Evolutionary conservation across 1,140 invertebrate genomes (phyloP), one percentile per base, ranked within the genome.

Genomic region (Nylanderia fulva): DNA sequence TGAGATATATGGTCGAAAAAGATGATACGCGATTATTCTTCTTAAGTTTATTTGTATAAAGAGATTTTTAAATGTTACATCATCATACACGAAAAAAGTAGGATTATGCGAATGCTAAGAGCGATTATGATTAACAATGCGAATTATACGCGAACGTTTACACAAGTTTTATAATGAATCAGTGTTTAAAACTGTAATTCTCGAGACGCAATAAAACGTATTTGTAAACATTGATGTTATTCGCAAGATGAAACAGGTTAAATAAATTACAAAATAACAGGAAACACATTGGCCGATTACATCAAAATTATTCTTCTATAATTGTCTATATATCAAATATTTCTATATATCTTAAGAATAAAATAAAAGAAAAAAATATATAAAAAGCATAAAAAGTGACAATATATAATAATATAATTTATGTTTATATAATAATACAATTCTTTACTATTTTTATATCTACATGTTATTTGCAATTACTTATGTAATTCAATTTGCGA

Each of bases 151-250:
- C 52, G 9, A 48, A 48, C 4, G 5, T 48, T 48, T 58, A 8
- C 36, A 27, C 21, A 75, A 39, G 6, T 13, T 61, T 75, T 74
- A 60, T n/a, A 74, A 75, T 75, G 72, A 61, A 75, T 75, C 72
- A 61, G 54, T 36, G 36, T 61, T 74, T 74, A 74, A 74, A 74
- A 74, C 24, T 72, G n/a, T 58, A 58, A 74, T 58, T 9, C 4
- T 36, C 3, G 8, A 9, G 15, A 11, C 45, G 21, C 54, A 6
- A 61, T 75, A 61, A 75, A 54, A 42, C 15, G 54, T 58, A 36
- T 75, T 61, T 75, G 24, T 75, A 60, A 75, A 72, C n/a, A 33
- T 0, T 21, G 9, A 27, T 75, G 13, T 61, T 75, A 75, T 21
- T 42, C 8, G 0, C 36, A 24, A 15, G 15, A 75, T n/a, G 11